Conservation (phyloP, 2,113 vertebrate genomes). For the Oncorhynchus gorbuscha region DNA sequence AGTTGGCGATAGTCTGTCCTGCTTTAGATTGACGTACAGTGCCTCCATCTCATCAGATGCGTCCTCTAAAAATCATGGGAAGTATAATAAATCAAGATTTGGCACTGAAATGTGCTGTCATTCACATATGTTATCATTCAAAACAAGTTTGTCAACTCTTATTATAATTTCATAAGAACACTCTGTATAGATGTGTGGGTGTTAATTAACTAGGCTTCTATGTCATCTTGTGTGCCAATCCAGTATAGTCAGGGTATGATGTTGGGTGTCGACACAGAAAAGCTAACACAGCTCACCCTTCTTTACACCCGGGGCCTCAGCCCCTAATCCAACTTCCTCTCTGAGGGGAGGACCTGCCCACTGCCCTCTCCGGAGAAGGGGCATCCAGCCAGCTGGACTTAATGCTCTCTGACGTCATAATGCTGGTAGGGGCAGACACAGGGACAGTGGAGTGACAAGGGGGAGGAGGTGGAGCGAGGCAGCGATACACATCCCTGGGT, state of each 20-base stretch:
- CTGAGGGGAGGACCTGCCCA: conserved; percentile 1
- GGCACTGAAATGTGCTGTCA: no score
- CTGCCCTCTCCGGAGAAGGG: conserved; percentile 32
- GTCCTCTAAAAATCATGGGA: background rate
- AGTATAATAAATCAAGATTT: background rate
- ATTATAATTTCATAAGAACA: no score
- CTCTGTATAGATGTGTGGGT: no score
- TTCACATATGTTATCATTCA: no score
- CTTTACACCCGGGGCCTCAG: conserved; percentile 17
- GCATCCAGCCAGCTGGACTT: conserved; percentile 71
- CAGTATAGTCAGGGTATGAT: no score
- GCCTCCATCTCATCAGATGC: conserved; percentile 79
- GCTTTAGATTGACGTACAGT: conserved; percentile 81
- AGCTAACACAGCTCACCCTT: conserved; percentile 15
- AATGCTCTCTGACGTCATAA: conserved; percentile 44
- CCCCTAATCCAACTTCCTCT: background rate
- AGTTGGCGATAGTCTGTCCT: conserved; percentile 80
- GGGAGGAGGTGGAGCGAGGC: conserved; percentile 58
- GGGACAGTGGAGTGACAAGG: conserved; percentile 62
- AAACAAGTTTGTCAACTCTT: no score
- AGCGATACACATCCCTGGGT: conserved; percentile 32
- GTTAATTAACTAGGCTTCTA: no score
- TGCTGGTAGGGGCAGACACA: conserved; percentile 55
- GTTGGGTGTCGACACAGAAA: no score
- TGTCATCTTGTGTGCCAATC: no score